These are phyloP conservation scores for Distichodus sexfasciatus DNA, from an alignment of 2,797 vertebrate species.

Conservation along the genomic window DNA sequence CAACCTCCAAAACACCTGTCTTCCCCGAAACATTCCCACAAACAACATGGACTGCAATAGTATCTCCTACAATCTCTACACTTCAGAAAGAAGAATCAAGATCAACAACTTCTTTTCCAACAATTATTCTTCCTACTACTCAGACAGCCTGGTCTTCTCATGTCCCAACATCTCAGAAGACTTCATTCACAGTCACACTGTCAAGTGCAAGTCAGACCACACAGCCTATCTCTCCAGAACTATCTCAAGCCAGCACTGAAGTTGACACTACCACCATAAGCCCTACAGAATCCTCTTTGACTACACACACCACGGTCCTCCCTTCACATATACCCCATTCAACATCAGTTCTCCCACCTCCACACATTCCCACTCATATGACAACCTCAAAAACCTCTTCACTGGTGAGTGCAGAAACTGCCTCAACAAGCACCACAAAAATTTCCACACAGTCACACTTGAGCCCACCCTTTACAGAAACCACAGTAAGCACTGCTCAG, in stretches of 20 bases:
- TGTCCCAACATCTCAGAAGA: slow-evolving; percentile 46
- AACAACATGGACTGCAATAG: slow-evolving; percentile 43
- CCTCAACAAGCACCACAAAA: slow-evolving; percentile 20
- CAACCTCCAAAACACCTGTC: slow-evolving; percentile 42
- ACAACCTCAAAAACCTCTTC: slow-evolving; percentile 33
- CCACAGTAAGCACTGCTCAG: slow-evolving; percentile 52
- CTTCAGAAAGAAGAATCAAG: slow-evolving; percentile 45
- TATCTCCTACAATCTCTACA: slow-evolving; percentile 41
- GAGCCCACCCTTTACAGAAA: slow-evolving; percentile 47
- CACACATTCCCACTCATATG: slow-evolving; percentile 42
- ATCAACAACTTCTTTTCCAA: slow-evolving; percentile 47
- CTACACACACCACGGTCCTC: slow-evolving; percentile 1
- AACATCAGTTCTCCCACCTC: slow-evolving; percentile 45
- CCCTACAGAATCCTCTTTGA: slow-evolving; percentile 25
- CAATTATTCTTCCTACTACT: slow-evolving; percentile 43
- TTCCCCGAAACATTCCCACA: slow-evolving; percentile 51
- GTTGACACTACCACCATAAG: slow-evolving; percentile 33
- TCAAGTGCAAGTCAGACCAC: no score
- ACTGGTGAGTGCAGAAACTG: neutral
- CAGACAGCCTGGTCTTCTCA: slow-evolving; percentile 58
- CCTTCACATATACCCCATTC: slow-evolving; percentile 32
- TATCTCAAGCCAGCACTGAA: slow-evolving; percentile 37
- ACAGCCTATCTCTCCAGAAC: slow-evolving; percentile 15
- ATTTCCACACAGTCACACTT: slow-evolving; percentile 51
- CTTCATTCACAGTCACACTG: slow-evolving; percentile 43